Evolutionary conservation across 2,113 vertebrate genomes (phyloP).

Genomic region (Campylorhamphus procurvoides): DNA sequence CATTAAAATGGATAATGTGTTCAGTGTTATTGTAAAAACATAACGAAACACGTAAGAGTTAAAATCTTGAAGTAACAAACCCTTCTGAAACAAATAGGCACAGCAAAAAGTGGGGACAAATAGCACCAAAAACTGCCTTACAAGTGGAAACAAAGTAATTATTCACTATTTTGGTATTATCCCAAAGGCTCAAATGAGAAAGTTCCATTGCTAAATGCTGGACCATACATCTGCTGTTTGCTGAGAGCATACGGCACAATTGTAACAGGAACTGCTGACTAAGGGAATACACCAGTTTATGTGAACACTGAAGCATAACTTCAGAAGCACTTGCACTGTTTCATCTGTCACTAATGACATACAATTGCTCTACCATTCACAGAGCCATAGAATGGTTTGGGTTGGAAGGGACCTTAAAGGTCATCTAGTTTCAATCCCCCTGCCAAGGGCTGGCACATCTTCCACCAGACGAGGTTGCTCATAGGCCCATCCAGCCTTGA

Average conservation of each 20-base stretch:
- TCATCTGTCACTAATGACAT: not conserved
- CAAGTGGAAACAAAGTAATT: not conserved
- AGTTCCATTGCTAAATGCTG: constrained; percentile 23
- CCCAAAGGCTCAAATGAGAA: not conserved
- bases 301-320: not conserved
- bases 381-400: not conserved
- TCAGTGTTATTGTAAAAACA: not conserved
- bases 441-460: not conserved
- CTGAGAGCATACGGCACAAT: constrained; percentile 5
- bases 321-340: not conserved
- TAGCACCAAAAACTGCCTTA: not conserved
- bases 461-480: not conserved
- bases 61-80: not conserved
- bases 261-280: constrained; percentile 3
- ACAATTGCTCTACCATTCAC: not conserved
- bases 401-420: not conserved
- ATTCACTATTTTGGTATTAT: not conserved
- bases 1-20: not conserved
- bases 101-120: not conserved
- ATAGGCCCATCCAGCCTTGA: not conserved
- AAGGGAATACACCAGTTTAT: not conserved
- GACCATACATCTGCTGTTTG: constrained; percentile 14
- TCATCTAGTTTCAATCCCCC: not conserved
- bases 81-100: not conserved
- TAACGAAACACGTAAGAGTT: not conserved